Percentiles rank a stretch among this genome's conserved stretches.
These are phyloP conservation scores for Dallia pectoralis DNA, from an alignment of 2,797 vertebrate species.

Conservation along the genomic window DNA sequence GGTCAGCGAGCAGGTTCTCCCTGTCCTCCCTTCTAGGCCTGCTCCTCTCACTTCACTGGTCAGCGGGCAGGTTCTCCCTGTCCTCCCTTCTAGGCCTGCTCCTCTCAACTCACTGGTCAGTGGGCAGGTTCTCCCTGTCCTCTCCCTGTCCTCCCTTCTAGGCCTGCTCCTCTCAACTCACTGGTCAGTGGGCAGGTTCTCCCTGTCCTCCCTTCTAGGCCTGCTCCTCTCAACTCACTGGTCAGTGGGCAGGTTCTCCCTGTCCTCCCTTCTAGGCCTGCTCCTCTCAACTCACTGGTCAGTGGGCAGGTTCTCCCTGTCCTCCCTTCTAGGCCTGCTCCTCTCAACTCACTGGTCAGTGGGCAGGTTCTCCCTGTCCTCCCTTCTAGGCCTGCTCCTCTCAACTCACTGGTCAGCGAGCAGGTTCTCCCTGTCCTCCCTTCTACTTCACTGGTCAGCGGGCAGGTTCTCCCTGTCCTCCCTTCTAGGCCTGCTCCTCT, in stretches of 20 bases:
- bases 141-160: slow-evolving; percentile 57
- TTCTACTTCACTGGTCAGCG: too few relatives aligned
- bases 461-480: too few relatives aligned
- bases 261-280: slow-evolving; percentile 52
- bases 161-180: slow-evolving; percentile 64
- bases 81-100: slow-evolving; percentile 56
- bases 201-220: slow-evolving; percentile 48
- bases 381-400: slow-evolving; percentile 59
- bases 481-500: slow-evolving; percentile 65
- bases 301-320: slow-evolving; percentile 50
- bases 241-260: slow-evolving; percentile 53
- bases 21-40: slow-evolving; percentile 52
- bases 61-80: slow-evolving; percentile 51
- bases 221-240: slow-evolving; percentile 64
- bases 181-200: slow-evolving; percentile 54
- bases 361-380: slow-evolving; percentile 47
- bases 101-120: slow-evolving; percentile 62
- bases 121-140: slow-evolving; percentile 48
- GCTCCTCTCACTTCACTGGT: slow-evolving; percentile 63
- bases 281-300: slow-evolving; percentile 63
- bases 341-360: slow-evolving; percentile 61
- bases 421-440: slow-evolving; percentile 42
- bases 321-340: slow-evolving; percentile 57
- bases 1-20: slow-evolving; percentile 54
- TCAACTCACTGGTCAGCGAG: slow-evolving; percentile 62